Conservation (phyloP, 92 coral and sea anemone species). For the Palythoa heliodiscus region DNA sequence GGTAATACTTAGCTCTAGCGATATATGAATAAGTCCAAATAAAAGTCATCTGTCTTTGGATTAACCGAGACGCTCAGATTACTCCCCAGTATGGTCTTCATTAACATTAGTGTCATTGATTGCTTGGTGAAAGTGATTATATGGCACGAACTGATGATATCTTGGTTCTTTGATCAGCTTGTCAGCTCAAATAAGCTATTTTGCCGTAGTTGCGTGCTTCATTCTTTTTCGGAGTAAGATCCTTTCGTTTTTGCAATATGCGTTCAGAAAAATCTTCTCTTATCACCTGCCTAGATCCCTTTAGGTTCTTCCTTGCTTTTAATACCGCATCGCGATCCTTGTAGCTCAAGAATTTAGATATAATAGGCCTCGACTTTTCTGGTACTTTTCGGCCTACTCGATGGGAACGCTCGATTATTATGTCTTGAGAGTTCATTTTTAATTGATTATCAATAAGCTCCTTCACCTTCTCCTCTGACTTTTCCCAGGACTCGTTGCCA, state of each 20-base stretch:
- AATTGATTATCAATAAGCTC: too few species aligned
- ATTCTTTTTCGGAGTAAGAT: constrained; percentile 39
- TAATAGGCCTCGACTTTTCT: too few species aligned
- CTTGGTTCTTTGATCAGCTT: constrained; percentile 43
- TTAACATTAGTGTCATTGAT: background rate
- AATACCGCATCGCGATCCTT: too few species aligned
- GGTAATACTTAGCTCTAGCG: background rate
- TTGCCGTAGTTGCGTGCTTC: too few species aligned
- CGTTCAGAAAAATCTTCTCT: constrained; percentile 55
- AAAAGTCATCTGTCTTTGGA: background rate
- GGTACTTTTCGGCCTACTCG: too few species aligned
- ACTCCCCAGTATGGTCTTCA: too few species aligned
- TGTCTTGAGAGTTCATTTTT: too few species aligned
- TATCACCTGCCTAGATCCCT: constrained; percentile 41
- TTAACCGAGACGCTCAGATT: background rate
- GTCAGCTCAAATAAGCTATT: constrained; percentile 52
- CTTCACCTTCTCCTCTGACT: too few species aligned
- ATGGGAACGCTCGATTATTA: too few species aligned
- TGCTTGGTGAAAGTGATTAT: background rate
- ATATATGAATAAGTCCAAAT: background rate
- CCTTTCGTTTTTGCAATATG: constrained; percentile 37
- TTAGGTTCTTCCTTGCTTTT: constrained; percentile 47
- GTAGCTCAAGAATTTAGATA: too few species aligned
- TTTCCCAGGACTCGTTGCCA: too few species aligned
- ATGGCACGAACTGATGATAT: constrained; percentile 6